These are phyloP conservation scores for Euwallacea similis DNA, from an alignment of 1,140 invertebrate species.

Conservation along the genomic window DNA sequence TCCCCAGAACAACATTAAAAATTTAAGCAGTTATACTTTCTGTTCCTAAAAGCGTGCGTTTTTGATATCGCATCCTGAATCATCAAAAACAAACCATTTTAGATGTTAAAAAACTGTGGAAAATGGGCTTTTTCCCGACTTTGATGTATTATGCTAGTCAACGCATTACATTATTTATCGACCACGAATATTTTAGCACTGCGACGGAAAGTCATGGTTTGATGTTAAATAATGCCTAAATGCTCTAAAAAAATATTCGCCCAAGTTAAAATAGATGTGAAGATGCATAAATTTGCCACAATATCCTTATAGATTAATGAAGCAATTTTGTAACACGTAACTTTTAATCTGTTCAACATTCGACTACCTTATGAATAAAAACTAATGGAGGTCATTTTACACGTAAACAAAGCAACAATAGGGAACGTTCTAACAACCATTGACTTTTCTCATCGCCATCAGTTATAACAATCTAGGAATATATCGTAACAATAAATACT, in stretches of 20 bases:
- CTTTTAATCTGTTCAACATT: too few relatives aligned
- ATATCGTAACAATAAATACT: too few relatives aligned
- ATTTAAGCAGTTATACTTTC: neutral
- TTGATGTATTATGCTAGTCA: slow-evolving; percentile 19
- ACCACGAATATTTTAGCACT: slow-evolving; percentile 20
- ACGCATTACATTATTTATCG: slow-evolving; percentile 26
- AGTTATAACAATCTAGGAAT: too few relatives aligned
- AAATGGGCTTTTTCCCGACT: slow-evolving; percentile 24
- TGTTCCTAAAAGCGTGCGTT: slow-evolving; percentile 11
- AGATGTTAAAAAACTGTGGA: slow-evolving; percentile 20
- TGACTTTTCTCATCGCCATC: too few relatives aligned
- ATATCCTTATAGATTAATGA: too few relatives aligned
- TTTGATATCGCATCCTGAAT: slow-evolving; percentile 21
- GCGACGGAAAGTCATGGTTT: slow-evolving; percentile 14
- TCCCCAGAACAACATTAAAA: neutral
- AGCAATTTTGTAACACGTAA: too few relatives aligned
- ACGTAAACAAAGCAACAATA: too few relatives aligned
- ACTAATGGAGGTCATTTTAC: too few relatives aligned
- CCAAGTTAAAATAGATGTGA: too few relatives aligned
- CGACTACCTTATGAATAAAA: too few relatives aligned
- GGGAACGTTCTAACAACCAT: too few relatives aligned
- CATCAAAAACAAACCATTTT: slow-evolving; percentile 23
- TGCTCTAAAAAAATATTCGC: slow-evolving; percentile 3
- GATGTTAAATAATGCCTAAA: slow-evolving; percentile 17
- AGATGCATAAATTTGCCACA: too few relatives aligned